Percentiles rank a stretch among this genome's conserved stretches.
Conservation (phyloP, 2,797 vertebrate genomes). For the Heterohyrax brucei region DNA sequence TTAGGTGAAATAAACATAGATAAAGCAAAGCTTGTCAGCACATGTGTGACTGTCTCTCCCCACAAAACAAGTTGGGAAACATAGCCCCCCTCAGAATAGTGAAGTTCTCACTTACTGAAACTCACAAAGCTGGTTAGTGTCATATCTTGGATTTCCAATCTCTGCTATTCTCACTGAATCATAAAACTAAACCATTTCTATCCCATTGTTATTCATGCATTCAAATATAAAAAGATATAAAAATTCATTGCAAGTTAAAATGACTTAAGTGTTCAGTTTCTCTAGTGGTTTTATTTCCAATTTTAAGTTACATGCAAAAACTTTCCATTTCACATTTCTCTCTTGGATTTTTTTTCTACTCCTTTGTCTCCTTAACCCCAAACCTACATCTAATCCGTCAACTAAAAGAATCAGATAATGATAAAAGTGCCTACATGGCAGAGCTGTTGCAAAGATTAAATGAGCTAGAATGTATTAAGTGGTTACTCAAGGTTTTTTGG, state of each 20-base stretch:
- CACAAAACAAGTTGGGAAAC: background rate
- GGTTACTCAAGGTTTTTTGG: background rate
- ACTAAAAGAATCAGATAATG: background rate
- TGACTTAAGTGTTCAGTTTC: background rate
- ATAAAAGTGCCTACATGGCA: background rate
- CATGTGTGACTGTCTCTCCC: background rate
- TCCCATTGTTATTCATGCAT: background rate
- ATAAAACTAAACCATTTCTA: background rate
- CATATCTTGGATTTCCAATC: background rate
- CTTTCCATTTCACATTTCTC: background rate
- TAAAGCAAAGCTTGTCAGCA: background rate
- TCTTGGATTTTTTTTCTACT: background rate
- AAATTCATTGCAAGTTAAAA: conserved; percentile 18
- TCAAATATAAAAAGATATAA: background rate
- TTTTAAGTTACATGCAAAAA: background rate
- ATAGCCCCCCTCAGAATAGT: background rate
- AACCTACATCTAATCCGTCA: background rate
- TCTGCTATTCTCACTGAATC: background rate
- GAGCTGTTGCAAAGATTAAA: background rate
- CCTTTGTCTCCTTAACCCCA: background rate
- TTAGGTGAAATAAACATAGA: background rate
- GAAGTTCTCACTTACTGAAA: background rate
- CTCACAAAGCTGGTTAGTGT: background rate
- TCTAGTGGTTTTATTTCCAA: background rate
- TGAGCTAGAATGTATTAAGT: background rate